Evolutionary conservation across 2,797 vertebrate genomes (phyloP).

Genomic region (Antennarius maculatus): DNA sequence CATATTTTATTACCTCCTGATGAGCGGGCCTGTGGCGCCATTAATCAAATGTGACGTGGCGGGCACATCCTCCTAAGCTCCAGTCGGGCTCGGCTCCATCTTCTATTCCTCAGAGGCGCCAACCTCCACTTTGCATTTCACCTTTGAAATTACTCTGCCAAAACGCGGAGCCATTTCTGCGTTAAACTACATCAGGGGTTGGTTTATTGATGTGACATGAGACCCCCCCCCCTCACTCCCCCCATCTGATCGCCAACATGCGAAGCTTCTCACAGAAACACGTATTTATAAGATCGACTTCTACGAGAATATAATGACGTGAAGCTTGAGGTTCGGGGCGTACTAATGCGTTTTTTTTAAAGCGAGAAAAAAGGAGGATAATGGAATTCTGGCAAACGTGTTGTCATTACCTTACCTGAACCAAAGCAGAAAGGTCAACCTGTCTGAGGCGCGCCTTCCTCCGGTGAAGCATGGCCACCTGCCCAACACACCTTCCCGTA

Average conservation of each 20-base stretch:
- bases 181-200: conserved; percentile 54
- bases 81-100: conserved; percentile 48
- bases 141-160: conserved; percentile 48
- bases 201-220: conserved; percentile 47
- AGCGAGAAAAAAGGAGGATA: conserved; percentile 10
- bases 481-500: conserved; percentile 15
- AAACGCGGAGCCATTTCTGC: conserved; percentile 48
- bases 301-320: conserved; percentile 6
- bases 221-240: conserved; percentile 10
- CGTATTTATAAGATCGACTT: conserved; percentile 17
- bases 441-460: conserved; percentile 37
- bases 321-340: conserved; percentile 10
- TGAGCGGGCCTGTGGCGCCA: conserved; percentile 73
- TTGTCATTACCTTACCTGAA: conserved; percentile 35
- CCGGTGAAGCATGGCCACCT: conserved; percentile 26
- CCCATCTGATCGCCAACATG: conserved; percentile 18
- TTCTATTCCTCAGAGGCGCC: conserved; percentile 52
- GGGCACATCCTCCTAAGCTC: conserved; percentile 66
- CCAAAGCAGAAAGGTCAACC: conserved; percentile 52
- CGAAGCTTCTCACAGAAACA: conserved; percentile 15
- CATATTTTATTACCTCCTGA: conserved; percentile 82
- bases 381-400: conserved; percentile 30
- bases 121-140: conserved; percentile 48
- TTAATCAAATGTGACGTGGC: conserved; percentile 77
- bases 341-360: conserved; percentile 21